Percentiles rank a stretch among this genome's conserved stretches.
Conservation (phyloP, 2,888 invertebrate species). For the Hylaea fasciaria region DNA sequence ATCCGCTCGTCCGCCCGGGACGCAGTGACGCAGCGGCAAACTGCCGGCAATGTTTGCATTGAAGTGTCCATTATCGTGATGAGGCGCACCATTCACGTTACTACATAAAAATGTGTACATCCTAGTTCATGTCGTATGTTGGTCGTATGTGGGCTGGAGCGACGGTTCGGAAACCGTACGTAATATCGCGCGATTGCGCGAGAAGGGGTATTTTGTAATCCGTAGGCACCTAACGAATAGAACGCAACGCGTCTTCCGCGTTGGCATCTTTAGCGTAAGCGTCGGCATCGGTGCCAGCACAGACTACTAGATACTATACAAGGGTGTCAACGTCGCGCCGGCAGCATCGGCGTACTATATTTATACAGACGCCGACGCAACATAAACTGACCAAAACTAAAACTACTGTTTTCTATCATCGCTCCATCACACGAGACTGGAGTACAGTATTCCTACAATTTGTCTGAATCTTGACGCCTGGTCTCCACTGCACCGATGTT, state of each 20-base stretch:
- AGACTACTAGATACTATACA: too few species aligned
- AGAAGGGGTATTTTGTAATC: too few species aligned
- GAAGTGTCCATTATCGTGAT: slow-evolving; percentile 73
- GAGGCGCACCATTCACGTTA: slow-evolving; percentile 56
- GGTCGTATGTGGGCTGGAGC: slow-evolving; percentile 2
- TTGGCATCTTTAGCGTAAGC: too few species aligned
- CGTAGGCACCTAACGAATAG: too few species aligned
- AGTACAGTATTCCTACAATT: not conserved
- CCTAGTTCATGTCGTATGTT: slow-evolving; percentile 31
- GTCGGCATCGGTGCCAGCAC: too few species aligned
- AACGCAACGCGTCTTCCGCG: too few species aligned
- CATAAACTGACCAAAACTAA: too few species aligned
- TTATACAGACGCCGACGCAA: too few species aligned
- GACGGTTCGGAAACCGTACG: not conserved
- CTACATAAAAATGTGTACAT: slow-evolving; percentile 52
- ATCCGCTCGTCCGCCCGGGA: slow-evolving; percentile 25
- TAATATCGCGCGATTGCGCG: not conserved
- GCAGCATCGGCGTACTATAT: too few species aligned
- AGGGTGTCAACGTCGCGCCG: too few species aligned
- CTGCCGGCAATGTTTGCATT: slow-evolving; percentile 58
- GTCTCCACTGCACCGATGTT: slow-evolving; percentile 12
- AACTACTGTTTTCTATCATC: too few species aligned
- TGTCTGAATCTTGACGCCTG: slow-evolving; percentile 2
- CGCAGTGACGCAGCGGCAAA: slow-evolving; percentile 47
- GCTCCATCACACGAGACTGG: too few species aligned